Evolutionary conservation across 37 sponge, comb jelly and placozoan species (phyloP), one percentile per base, ranked within the genome.

Genomic region (Halisarca cf. caerulea): DNA sequence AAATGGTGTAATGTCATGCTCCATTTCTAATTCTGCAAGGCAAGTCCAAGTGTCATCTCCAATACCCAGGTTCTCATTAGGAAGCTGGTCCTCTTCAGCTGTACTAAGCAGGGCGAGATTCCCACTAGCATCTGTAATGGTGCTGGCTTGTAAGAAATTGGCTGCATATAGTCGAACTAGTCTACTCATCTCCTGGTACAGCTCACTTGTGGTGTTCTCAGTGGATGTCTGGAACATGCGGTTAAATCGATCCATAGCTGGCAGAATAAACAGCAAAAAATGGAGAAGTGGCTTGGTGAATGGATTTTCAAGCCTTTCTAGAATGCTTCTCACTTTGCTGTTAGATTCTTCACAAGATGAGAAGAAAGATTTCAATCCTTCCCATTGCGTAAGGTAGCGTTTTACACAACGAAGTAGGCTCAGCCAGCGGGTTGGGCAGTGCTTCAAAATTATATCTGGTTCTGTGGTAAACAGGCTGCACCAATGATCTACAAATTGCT

Each of bases 351-450:
- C 90, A 81, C 35, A 39, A 59, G 82, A 85, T 25, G 82, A 89
- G 9, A 85, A 78, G 80, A 89, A 55, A 11, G 17, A 55, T 20
- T 20, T 11, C 57, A 55, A 17, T 20, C 17, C 57, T 20, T 55
- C 57, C 57, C 11, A 17, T 55, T 55, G 57, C 17, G 17, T 55
- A 11, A 83, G 39, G 79, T 83, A 88, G 0, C 89, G 55, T 32
- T 42, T 68, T 15, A 88, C 89, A 66, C 84, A 80, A 23, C 81
- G 58, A 2, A 89, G 81, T 8, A 89, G 61, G 43, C 89, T 89
- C 6, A 89, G 81, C 89, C 89, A 89, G 24, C 89, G 33, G 11
- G 85, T 89, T n/a, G 89, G 80, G n/a, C 85, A 84, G 45, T 89
- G 89, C 53, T 89, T 89, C 41, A 88, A 33, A 15, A 88, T 83